phyloP scores from a whole-genome alignment of 2,888 invertebrate genomes.

The Tethea ocularis region DNA sequence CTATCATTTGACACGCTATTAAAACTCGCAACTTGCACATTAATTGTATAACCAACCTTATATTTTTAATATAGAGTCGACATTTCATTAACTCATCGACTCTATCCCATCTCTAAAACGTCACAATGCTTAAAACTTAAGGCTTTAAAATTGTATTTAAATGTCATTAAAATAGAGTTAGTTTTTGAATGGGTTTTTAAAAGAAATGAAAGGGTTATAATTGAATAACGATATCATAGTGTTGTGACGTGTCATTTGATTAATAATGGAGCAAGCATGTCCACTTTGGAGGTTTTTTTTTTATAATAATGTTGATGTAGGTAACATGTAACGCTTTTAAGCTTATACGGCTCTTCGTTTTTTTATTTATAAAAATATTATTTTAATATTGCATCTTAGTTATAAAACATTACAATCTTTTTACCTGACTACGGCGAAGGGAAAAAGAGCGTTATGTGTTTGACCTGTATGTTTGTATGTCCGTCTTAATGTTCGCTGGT shows the following conservation, averaged over 20 bases:
- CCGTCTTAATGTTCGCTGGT: no score
- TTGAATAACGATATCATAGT: constrained; percentile 79
- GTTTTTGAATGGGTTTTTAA: constrained; percentile 18
- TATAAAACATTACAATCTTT: not conserved
- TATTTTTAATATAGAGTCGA: constrained; percentile 26
- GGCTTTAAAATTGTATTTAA: constrained; percentile 22
- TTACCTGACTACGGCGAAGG: no score
- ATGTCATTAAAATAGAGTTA: fast-evolving
- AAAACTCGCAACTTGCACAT: constrained; percentile 38
- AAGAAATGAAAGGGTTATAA: constrained; percentile 71
- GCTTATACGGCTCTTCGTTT: constrained; percentile 34
- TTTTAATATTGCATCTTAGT: not conserved
- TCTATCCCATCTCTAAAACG: constrained; percentile 33
- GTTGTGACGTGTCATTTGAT: constrained; percentile 81
- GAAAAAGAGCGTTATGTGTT: no score
- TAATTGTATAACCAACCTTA: constrained; percentile 28
- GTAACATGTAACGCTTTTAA: constrained; percentile 69
- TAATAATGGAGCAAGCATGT: constrained; percentile 80
- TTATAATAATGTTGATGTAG: constrained; percentile 63
- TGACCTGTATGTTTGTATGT: no score
- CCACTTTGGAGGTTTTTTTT: constrained; percentile 51
- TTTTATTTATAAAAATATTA: constrained; percentile 12
- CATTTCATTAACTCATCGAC: constrained; percentile 30
- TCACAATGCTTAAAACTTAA: constrained; percentile 18
- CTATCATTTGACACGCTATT: constrained; percentile 71